Evolutionary conservation across 2,113 vertebrate species (phyloP).

Genomic region (Phalacrocorax pelagicus): DNA sequence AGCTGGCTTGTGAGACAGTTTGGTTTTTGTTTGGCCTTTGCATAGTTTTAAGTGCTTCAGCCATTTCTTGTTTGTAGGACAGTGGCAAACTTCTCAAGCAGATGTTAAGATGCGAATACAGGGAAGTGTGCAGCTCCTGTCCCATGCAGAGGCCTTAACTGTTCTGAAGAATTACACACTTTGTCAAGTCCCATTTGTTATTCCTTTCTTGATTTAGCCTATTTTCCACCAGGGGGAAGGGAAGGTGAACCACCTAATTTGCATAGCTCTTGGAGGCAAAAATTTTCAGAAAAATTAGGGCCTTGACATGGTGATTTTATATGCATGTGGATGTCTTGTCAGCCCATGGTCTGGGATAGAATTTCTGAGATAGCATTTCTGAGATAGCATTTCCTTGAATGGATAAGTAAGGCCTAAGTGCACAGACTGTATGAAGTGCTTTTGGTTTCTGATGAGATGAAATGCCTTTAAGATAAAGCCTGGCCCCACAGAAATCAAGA

Average conservation of each 20-base stretch:
- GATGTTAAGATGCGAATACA: not conserved
- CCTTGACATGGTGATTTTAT: not conserved
- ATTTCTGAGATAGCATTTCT: not conserved
- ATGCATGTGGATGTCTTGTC: not conserved
- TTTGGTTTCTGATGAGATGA: not conserved
- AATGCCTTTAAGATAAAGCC: not conserved
- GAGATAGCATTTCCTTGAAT: not conserved
- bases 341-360: not conserved
- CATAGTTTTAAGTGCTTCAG: not conserved
- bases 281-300: not conserved
- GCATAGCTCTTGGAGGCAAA: not conserved
- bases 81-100: not conserved
- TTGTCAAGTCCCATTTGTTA: not conserved
- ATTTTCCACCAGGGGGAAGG: not conserved
- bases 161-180: not conserved
- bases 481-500: not conserved
- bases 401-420: not conserved
- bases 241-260: not conserved
- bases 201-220: not conserved
- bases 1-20: not conserved
- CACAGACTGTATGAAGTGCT: not conserved
- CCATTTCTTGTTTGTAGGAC: not conserved
- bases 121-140: not conserved
- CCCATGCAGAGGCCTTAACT: not conserved
- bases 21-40: not conserved